These are phyloP conservation scores for Lanistes nyassanus DNA, from an alignment of 1,140 invertebrate genomes.

Conservation along the genomic window DNA sequence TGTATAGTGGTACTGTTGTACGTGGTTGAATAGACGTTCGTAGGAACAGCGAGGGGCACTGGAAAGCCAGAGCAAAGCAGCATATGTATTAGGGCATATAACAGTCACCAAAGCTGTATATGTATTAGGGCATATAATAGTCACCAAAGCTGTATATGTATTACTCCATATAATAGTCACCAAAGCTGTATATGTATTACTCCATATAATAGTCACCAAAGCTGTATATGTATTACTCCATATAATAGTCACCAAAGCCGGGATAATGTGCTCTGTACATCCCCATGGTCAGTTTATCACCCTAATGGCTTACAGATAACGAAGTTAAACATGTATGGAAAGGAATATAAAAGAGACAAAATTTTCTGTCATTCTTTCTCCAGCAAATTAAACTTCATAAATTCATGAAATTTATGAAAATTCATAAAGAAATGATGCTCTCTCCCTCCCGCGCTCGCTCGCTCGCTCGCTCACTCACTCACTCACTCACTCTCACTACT, in stretches of 20 bases:
- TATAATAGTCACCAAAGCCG: neutral
- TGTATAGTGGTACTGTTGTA: conserved; percentile 93
- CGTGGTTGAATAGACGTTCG: conserved; percentile 77
- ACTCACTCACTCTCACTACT: no score
- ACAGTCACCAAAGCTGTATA: conserved; percentile 75
- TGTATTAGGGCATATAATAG: neutral
- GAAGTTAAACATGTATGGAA: no score
- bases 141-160: neutral
- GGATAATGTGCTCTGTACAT: no score
- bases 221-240: neutral
- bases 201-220: neutral
- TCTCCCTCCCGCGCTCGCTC: no score
- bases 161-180: neutral
- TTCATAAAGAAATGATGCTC: no score
- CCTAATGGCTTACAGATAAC: no score
- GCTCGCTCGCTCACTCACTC: no score
- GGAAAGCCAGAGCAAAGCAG: conserved; percentile 77
- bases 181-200: neutral
- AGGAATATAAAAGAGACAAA: no score
- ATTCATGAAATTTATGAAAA: no score
- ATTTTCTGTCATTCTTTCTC: no score
- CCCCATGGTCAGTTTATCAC: no score
- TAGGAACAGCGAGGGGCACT: conserved; percentile 64
- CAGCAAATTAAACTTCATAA: no score
- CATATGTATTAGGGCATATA: conserved; percentile 78